Percentiles rank a stretch among this genome's conserved stretches.
These are phyloP conservation scores for Alosa sapidissima DNA, from an alignment of 2,797 vertebrate species.

Conservation along the genomic window DNA sequence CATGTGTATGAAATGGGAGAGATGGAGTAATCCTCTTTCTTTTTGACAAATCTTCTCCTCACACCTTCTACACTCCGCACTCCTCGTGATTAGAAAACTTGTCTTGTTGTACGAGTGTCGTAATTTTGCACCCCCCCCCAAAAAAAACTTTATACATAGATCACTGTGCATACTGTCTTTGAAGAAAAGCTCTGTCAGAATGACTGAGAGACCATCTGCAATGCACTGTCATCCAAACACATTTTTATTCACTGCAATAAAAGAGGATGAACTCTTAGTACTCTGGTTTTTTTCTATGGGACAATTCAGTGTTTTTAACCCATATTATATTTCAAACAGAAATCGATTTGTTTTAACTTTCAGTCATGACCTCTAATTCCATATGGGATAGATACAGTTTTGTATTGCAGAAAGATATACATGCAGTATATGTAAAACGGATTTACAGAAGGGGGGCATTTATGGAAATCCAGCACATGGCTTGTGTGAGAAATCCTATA, in stretches of 20 bases:
- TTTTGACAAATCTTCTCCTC: constrained; percentile 16
- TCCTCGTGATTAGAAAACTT: not conserved
- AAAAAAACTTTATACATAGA: not conserved
- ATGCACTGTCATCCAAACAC: not conserved
- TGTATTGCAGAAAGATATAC: constrained; percentile 53
- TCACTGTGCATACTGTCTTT: constrained; percentile 36
- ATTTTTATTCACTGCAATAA: not conserved
- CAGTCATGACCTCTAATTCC: constrained; percentile 71
- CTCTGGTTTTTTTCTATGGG: not conserved
- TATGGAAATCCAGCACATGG: constrained; percentile 70
- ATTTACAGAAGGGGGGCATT: constrained; percentile 71
- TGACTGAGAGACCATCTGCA: constrained; percentile 12
- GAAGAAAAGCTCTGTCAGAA: constrained; percentile 10
- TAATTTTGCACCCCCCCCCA: not conserved
- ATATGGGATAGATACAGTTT: constrained; percentile 63
- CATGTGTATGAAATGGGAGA: constrained; percentile 67
- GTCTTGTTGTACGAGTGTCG: not conserved
- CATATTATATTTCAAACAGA: constrained; percentile 25
- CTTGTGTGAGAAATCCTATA: constrained; percentile 67
- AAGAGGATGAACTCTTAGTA: not conserved
- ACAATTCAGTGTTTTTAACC: constrained; percentile 11
- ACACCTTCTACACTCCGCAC: not conserved
- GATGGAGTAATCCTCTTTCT: constrained; percentile 59
- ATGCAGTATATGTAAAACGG: constrained; percentile 53
- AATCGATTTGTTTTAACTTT: constrained; percentile 59